phyloP scores from a whole-genome alignment of 2,888 invertebrate species.

The Pterobdella sp. region DNA sequence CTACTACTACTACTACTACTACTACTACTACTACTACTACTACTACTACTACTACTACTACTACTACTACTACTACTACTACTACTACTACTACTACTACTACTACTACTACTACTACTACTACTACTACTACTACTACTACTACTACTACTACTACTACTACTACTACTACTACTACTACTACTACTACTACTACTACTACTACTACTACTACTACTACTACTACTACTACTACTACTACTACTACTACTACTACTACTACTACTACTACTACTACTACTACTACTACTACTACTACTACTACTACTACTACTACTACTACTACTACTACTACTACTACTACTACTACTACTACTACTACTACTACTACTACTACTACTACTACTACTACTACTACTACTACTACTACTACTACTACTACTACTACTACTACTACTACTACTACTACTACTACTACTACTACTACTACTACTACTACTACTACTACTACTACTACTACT shows the following conservation, averaged over 20 bases:
- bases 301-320: conserved; percentile 16
- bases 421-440: conserved; percentile 16
- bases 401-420: conserved; percentile 15
- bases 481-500: conserved; percentile 16
- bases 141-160: conserved; percentile 20
- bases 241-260: conserved; percentile 16
- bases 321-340: conserved; percentile 16
- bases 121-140: conserved; percentile 18
- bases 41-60: conserved; percentile 19
- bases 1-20: conserved; percentile 16
- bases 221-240: conserved; percentile 15
- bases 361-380: conserved; percentile 16
- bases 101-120: conserved; percentile 20
- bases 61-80: conserved; percentile 18
- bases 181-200: conserved; percentile 16
- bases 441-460: conserved; percentile 16
- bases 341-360: conserved; percentile 15
- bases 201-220: conserved; percentile 14
- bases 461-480: conserved; percentile 15
- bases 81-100: conserved; percentile 18
- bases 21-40: conserved; percentile 18
- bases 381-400: conserved; percentile 16
- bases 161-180: conserved; percentile 17
- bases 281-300: conserved; percentile 15
- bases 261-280: conserved; percentile 16